Base-by-base conservation (phyloP, 2,797 vertebrate genomes). In the Cercopithecus diana region DNA sequence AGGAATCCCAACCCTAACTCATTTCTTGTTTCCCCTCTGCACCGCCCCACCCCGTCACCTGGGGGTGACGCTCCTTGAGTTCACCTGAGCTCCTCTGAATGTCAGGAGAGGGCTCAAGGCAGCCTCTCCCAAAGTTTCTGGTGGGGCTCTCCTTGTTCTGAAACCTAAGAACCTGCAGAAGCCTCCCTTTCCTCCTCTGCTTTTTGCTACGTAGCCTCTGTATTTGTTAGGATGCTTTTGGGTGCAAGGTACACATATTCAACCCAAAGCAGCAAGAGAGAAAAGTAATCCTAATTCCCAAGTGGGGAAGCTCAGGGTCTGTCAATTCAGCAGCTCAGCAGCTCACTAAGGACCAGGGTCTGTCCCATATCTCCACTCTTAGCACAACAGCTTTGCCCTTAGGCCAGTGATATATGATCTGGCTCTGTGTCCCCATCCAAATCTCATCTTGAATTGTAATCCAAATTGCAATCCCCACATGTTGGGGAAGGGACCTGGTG, bases 21-120 rank as follows among this genome's bases (percentile, higher is more conserved):
- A 30, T 13, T 28, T 26, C 41, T 80, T 39, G 24, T 28, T 26
- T 61, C 22, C n/a, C 14, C 43, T 57, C 26, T 10, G 79, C 8
- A 48, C 15, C 15, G 10, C 15, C 45, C 20, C 5, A 2, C 52
- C 1, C 22, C 30, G 0, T n/a, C 30, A n/a, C 33, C 14, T 1
- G 0, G 61, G 77, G 50, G 15, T 52, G 52, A 55, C 1, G 7
- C 52, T 55, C 52, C 52, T 55, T 55, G 52, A 55, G 52, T 20
- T 55, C 52, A 24, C 41, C 36, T 67, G 70, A 77, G 61, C 45
- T 83, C 45, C 19, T 17, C 36, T 13, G 57, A 28, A 48, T 14
- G 36, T 22, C 2, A 1, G 39, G 45, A 24, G 22, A 48, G 61
- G 20, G 9, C 12, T 52, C 30, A 48, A 55, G 11, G 2, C 8